phyloP scores from a whole-genome alignment of 2,797 vertebrate genomes.

The Chromobotia macracanthus region DNA sequence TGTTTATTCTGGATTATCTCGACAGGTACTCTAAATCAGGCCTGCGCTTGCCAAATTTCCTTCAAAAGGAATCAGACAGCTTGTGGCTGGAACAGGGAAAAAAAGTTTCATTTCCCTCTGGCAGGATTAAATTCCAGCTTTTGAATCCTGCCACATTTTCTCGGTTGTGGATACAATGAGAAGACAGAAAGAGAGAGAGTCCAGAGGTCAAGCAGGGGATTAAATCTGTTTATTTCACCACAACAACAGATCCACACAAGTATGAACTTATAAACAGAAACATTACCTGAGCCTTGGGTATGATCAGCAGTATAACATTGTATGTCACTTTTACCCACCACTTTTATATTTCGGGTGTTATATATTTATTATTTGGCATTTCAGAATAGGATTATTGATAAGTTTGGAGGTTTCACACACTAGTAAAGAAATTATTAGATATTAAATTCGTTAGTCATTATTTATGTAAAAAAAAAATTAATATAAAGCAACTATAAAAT shows the following conservation, averaged over 20 bases:
- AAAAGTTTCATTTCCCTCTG: constrained; percentile 44
- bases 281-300: too few relatives aligned
- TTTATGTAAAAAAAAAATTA: too few relatives aligned
- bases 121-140: constrained; percentile 33
- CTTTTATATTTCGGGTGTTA: too few relatives aligned
- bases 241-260: constrained; percentile 31
- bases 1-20: constrained; percentile 44
- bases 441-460: too few relatives aligned
- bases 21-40: constrained; percentile 19
- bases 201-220: constrained; percentile 8
- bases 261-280: constrained; percentile 24
- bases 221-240: constrained; percentile 23
- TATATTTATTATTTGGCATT: too few relatives aligned
- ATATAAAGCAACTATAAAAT: neutral
- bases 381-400: too few relatives aligned
- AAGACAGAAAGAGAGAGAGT: constrained; percentile 24
- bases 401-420: too few relatives aligned
- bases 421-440: too few relatives aligned
- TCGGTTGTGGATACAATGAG: constrained; percentile 29
- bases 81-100: constrained; percentile 35
- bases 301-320: too few relatives aligned
- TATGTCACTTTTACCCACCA: too few relatives aligned
- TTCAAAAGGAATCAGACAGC: constrained; percentile 29
- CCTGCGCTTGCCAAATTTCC: neutral
- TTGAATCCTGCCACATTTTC: constrained; percentile 45